Evolutionary conservation across 2,797 vertebrate species (phyloP).

Genomic region (Acestrorhynchus altus): DNA sequence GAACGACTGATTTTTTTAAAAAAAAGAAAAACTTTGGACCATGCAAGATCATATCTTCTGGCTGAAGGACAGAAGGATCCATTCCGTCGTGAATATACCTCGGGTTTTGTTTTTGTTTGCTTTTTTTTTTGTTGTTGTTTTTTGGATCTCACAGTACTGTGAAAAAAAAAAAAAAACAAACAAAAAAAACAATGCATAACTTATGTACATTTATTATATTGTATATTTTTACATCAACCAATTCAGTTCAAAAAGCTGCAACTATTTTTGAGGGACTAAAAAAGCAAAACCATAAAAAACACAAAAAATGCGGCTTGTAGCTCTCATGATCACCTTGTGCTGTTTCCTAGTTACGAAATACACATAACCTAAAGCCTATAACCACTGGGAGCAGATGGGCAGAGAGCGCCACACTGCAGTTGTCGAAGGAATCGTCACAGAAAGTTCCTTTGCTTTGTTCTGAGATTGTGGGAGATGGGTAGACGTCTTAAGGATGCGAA

Average conservation of each 20-base stretch:
- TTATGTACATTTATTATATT: slow-evolving; percentile 29
- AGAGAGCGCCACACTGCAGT: neutral
- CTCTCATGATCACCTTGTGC: slow-evolving; percentile 18
- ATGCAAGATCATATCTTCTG: slow-evolving; percentile 2
- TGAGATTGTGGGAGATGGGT: neutral
- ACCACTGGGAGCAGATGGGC: neutral
- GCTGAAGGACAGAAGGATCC: neutral
- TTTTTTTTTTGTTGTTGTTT: neutral
- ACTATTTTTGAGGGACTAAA: slow-evolving; percentile 11
- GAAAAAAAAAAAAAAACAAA: neutral
- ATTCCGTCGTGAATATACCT: slow-evolving; percentile 36
- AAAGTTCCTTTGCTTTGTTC: too few species aligned
- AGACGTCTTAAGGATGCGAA: too few species aligned
- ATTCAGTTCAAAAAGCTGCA: slow-evolving; percentile 17
- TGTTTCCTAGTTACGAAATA: slow-evolving; percentile 17
- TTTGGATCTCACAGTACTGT: slow-evolving; percentile 8
- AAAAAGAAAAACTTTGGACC: slow-evolving; percentile 12
- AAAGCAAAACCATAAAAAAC: neutral
- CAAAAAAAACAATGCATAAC: neutral
- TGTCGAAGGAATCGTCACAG: neutral
- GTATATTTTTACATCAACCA: slow-evolving; percentile 39
- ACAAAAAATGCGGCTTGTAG: slow-evolving; percentile 10
- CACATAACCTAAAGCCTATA: slow-evolving; percentile 5
- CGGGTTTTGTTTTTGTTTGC: slow-evolving; percentile 1
- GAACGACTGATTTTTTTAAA: neutral